Conservation (phyloP, 2,888 invertebrate species). For the Frankliniella fusca region DNA sequence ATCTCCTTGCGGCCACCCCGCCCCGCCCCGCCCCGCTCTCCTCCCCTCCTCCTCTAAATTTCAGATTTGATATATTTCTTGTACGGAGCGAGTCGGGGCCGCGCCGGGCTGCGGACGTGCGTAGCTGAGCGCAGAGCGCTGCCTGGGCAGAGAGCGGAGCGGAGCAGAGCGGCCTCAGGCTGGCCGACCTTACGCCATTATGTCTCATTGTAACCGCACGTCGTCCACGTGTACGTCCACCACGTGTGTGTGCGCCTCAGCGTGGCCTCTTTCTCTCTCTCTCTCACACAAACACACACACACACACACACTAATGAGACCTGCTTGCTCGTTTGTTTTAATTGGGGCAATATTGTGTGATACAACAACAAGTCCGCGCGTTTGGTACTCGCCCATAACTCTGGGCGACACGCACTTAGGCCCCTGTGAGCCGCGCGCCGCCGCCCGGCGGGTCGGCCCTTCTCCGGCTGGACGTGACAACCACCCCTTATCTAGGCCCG, state of each 20-base stretch:
- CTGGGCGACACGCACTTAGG: neutral
- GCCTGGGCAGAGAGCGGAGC: too few relatives aligned
- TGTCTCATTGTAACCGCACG: constrained; percentile 13
- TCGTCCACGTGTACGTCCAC: neutral
- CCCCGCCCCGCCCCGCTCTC: too few relatives aligned
- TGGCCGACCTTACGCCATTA: neutral
- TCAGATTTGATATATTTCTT: constrained; percentile 4
- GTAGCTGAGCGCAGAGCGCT: too few relatives aligned
- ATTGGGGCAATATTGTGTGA: constrained; percentile 26
- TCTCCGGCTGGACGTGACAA: too few relatives aligned
- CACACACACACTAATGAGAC: neutral
- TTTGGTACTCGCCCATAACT: constrained; percentile 13
- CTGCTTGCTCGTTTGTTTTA: constrained; percentile 3
- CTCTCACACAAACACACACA: too few relatives aligned
- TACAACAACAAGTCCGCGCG: constrained; percentile 19
- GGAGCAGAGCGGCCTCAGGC: too few relatives aligned
- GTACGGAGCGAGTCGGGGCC: neutral
- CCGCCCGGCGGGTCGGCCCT: neutral
- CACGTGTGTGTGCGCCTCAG: too few relatives aligned
- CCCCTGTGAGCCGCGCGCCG: neutral
- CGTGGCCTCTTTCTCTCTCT: too few relatives aligned
- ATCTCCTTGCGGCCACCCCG: neutral
- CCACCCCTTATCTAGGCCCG: neutral
- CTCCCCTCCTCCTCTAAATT: neutral
- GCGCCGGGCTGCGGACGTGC: too few relatives aligned